Evolutionary conservation across 2,113 vertebrate genomes (phyloP).

Genomic region (Poecilia latipinna): DNA sequence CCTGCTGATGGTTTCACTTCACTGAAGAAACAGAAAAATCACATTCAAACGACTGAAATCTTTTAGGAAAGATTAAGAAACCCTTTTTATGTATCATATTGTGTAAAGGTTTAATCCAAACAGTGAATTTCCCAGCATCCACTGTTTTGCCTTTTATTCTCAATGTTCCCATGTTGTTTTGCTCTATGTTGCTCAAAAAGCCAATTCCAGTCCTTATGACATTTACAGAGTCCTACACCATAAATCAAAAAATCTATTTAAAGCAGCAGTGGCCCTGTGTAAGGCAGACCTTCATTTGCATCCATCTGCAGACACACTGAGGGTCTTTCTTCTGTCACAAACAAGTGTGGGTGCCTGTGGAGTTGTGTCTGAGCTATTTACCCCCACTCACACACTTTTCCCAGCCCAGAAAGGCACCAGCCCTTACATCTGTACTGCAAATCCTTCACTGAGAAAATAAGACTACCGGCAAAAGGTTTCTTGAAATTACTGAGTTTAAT

Average conservation of each 20-base stretch:
- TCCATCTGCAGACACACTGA: constrained; percentile 62
- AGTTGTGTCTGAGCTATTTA: constrained; percentile 41
- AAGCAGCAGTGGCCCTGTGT: constrained; percentile 37
- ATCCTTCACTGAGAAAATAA: constrained; percentile 35
- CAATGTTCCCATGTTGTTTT: background rate
- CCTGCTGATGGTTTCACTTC: constrained; percentile 21
- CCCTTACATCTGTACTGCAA: constrained; percentile 4
- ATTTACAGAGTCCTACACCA: constrained; percentile 25
- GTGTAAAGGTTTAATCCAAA: background rate
- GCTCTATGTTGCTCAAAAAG: background rate
- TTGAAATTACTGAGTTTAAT: background rate
- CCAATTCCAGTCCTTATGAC: background rate
- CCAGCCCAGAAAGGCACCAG: constrained; percentile 32
- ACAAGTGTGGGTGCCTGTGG: constrained; percentile 66
- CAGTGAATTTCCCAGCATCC: background rate
- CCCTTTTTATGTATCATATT: background rate
- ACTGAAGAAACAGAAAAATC: background rate
- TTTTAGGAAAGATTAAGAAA: background rate
- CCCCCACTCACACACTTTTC: constrained; percentile 45
- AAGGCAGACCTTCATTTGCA: constrained; percentile 55
- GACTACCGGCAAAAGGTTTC: background rate
- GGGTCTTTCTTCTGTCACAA: constrained; percentile 56
- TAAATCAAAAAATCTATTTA: constrained; percentile 27
- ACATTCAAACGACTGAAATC: background rate
- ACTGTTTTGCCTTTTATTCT: background rate